Evolutionary conservation across 1,140 invertebrate species (phyloP), one percentile per base, ranked within the genome.

Genomic region (Doryteuthis pealeii): DNA sequence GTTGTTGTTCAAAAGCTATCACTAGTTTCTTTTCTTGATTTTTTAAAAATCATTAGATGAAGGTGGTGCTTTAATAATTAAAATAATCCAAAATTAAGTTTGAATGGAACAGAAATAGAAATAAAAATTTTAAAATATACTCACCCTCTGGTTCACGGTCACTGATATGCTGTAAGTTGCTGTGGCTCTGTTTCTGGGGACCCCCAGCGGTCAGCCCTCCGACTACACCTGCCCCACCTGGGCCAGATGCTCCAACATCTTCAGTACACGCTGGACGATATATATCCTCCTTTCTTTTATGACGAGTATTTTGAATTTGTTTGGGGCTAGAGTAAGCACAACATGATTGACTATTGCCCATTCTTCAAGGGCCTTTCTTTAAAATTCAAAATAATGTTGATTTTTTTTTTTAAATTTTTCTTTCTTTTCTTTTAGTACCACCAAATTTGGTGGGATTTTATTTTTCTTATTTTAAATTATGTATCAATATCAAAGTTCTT

Each of bases 121-220:
- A n/a, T n/a, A n/a, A n/a, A n/a, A n/a, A n/a, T n/a, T n/a, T 5
- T 40, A 40, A 40, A 40, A 10, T 18, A 62, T 18, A 68, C 66
- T 32, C 31, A 68, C 66, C 66, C 22, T 68, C 66, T 8, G 66
- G 66, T 68, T 68, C 66, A 8, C 66, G 22, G 3, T 68, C 66
- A 33, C 66, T 68, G 66, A 68, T 68, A 33, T 68, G 66, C 22
- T 68, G 66, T 68, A 68, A 31, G 30, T 68, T 68, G 30, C 30
- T 32, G 66, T 68, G 66, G 22, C 66, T 68, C 2, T 31, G 66
- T 26, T 31, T 22, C 31, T 30, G 66, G 4, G 28, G 3, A n/a
- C 22, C 58, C 22, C 22, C 18, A 62, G 10, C 18, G 54, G 54
- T n/a, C 54, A 62, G 26, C 6, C 18, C 18, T n/a, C 22, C 26